phyloP scores from a whole-genome alignment of 2,888 invertebrate species.

The Diarsia rubi region DNA sequence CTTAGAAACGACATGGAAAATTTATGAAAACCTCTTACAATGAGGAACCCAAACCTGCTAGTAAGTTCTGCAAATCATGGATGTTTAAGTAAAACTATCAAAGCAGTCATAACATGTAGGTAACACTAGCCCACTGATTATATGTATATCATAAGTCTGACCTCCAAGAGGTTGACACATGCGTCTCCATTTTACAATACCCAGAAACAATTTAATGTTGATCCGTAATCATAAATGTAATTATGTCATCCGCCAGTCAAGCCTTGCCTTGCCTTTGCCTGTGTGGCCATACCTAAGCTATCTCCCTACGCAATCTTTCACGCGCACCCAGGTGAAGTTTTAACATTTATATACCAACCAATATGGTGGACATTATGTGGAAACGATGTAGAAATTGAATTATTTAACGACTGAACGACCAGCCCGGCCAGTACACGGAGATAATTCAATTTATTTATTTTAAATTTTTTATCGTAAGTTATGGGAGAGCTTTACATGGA shows the following conservation, averaged over 20 bases:
- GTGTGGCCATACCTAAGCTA: slow-evolving; percentile 36
- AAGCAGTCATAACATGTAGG: background rate
- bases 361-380: slow-evolving; percentile 68
- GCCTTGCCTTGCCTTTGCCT: slow-evolving; percentile 19
- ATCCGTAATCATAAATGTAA: slow-evolving; percentile 32
- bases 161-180: background rate
- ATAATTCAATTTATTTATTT: slow-evolving; percentile 78
- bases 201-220: slow-evolving; percentile 33
- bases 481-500: slow-evolving; percentile 46
- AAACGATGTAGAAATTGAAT: slow-evolving; percentile 80
- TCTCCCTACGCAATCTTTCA: slow-evolving; percentile 49
- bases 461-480: slow-evolving; percentile 58
- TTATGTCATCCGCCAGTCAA: slow-evolving; percentile 34
- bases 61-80: background rate
- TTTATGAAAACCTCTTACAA: background rate
- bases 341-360: slow-evolving; percentile 58
- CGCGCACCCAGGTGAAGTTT: slow-evolving; percentile 34
- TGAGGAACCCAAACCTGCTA: background rate
- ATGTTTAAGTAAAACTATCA: background rate
- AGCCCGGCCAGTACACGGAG: slow-evolving; percentile 41
- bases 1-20: background rate
- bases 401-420: slow-evolving; percentile 79
- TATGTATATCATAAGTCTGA: background rate
- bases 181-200: slow-evolving; percentile 8
- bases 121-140: background rate